phyloP scores from a whole-genome alignment of 2,797 vertebrate genomes.

The Pagetopsis macropterus region DNA sequence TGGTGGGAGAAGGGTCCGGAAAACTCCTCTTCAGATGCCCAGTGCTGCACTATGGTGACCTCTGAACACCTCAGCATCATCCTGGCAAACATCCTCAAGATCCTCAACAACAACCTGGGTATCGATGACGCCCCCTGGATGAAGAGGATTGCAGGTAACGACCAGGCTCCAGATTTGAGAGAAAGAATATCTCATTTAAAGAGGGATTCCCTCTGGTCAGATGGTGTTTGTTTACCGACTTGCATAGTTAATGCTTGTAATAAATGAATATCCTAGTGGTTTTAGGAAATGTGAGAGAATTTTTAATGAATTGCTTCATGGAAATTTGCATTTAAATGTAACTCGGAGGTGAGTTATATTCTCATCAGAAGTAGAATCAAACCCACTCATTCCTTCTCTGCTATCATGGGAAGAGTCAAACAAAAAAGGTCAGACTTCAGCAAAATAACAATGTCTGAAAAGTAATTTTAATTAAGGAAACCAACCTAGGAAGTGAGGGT shows the following conservation, averaged over 20 bases:
- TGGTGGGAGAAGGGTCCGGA: constrained; percentile 98
- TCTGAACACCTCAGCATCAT: constrained; percentile 95
- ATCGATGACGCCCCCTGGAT: constrained; percentile 99
- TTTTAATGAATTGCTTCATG: background rate
- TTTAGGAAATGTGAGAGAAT: background rate
- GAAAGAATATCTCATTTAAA: background rate
- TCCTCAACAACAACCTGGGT: constrained; percentile 97
- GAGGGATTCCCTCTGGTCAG: background rate
- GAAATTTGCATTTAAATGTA: background rate
- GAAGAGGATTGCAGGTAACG: constrained; percentile 95
- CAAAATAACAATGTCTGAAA: background rate
- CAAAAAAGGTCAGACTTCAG: background rate
- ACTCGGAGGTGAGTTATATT: background rate
- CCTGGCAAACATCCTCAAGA: constrained; percentile 96
- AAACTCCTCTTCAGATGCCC: constrained; percentile 80
- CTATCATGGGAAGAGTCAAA: background rate
- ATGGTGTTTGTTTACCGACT: background rate
- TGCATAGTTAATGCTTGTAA: background rate
- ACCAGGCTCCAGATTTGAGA: background rate
- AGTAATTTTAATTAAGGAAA: background rate
- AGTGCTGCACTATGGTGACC: constrained; percentile 92
- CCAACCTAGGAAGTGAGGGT: background rate
- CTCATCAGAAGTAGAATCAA: background rate
- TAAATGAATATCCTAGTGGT: background rate
- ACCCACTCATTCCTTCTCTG: background rate